Evolutionary conservation across 2,888 invertebrate species (phyloP), one percentile per base, ranked within the genome.

Genomic region (Sesamia inferens): DNA sequence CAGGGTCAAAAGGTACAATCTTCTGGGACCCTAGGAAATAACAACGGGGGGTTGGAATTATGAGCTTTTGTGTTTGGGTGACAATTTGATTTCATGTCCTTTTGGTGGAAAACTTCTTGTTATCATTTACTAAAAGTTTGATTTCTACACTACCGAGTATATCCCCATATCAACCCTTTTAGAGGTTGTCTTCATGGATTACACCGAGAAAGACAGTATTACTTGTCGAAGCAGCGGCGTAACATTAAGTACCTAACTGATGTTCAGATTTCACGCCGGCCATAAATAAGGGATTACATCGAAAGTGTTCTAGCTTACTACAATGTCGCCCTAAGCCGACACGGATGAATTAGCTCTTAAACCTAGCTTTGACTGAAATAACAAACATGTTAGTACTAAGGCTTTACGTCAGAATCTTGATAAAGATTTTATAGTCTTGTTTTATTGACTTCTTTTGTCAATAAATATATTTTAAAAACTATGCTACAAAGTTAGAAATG

Each of bases 241-340:
- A 55, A 70, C 81, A 48, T 79, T 70, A 70, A 57, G 42, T 44
- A 67, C 59, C 55, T 68, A 67, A 64, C 55, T 68, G 68, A 64
- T 66, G 67, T 64, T 54, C 66, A 59, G 63, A 75, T 58, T 81
- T 57, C 42, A 59, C 42, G 39, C 42, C 2, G 5, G 14, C 63
- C 66, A 76, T 81, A 55, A 64, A 76, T 81, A 76, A 14, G 22
- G 67, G 67, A 84, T 84, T 84, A 84, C 69, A 71, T 63, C 51
- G 59, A 66, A 84, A 84, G 57, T 69, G 63, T 84, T 80, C 81
- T 31, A 71, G 69, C 71, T 76, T 47, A 75, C 66, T 71, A 67
- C 66, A 76, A 67, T 76, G 68, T 76, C 69, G 67, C 51, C 54
- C 48, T 74, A 80, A 68, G 59, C 24, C 64, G 69, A 84, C 82